Evolutionary conservation across 2,888 invertebrate species (phyloP).

Genomic region (Plebejus anna): DNA sequence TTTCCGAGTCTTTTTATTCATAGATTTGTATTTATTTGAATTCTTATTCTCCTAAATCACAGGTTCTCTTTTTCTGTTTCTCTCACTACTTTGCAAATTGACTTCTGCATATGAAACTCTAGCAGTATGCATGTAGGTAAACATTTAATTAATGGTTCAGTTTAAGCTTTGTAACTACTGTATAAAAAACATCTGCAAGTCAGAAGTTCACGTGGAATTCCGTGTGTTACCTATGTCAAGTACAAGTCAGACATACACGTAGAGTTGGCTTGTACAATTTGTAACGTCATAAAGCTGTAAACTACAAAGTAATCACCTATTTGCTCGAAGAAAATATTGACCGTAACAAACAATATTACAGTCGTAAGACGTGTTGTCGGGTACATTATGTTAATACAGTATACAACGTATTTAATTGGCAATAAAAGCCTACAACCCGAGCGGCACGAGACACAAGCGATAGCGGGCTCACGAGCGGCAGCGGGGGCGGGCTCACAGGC

Average conservation of each 20-base stretch:
- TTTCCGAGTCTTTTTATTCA: no score
- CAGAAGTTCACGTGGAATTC: no score
- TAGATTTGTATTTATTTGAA: not conserved
- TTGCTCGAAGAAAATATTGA: not conserved
- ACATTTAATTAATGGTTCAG: no score
- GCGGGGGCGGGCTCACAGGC: not conserved
- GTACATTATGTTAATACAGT: not conserved
- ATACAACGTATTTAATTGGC: not conserved
- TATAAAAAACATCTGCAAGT: no score
- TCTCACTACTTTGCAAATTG: not conserved
- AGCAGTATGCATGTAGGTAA: no score
- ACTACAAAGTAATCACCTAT: not conserved
- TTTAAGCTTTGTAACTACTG: no score
- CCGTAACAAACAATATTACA: not conserved
- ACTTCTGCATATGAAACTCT: not conserved
- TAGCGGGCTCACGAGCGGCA: not conserved
- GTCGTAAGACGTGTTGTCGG: not conserved
- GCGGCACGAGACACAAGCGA: not conserved
- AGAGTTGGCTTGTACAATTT: not conserved
- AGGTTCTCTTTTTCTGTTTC: not conserved
- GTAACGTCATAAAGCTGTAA: not conserved
- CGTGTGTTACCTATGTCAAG: no score
- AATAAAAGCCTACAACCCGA: not conserved
- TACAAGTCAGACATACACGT: no score
- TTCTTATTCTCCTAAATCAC: not conserved